phyloP scores from a whole-genome alignment of 2,113 vertebrate species.

The Grammomys surdaster region DNA sequence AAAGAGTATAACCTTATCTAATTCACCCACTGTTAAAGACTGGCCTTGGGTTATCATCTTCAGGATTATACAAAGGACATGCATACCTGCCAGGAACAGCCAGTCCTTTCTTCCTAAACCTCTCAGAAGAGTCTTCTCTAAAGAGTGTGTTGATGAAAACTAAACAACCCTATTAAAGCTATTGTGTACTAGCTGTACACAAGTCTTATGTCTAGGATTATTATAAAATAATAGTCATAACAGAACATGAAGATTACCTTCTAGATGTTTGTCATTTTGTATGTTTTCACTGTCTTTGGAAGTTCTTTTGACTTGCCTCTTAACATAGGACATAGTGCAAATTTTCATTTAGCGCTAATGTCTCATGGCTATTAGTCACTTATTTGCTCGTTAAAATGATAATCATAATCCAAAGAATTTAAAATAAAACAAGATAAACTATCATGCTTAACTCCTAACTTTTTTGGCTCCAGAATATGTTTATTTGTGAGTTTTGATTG shows the following conservation, averaged over 20 bases:
- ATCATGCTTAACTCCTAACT: background rate
- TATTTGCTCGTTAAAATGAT: conserved; percentile 25
- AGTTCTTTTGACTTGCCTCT: background rate
- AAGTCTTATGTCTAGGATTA: background rate
- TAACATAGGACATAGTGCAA: background rate
- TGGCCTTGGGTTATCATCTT: background rate
- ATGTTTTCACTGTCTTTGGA: conserved; percentile 20
- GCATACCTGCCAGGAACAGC: background rate
- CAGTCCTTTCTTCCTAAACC: background rate
- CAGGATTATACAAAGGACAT: conserved; percentile 7
- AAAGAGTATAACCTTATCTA: background rate
- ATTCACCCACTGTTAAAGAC: conserved; percentile 12
- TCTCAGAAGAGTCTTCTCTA: background rate
- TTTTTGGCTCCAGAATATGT: conserved; percentile 17
- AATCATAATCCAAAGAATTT: conserved; percentile 23
- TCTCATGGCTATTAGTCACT: background rate
- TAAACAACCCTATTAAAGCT: background rate
- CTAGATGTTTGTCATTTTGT: background rate
- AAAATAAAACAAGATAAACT: conserved; percentile 25
- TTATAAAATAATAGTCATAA: conserved; percentile 35
- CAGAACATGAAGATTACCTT: background rate
- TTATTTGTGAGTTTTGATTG: conserved; percentile 60
- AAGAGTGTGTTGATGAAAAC: background rate
- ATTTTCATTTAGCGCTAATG: conserved; percentile 28
- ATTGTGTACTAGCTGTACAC: background rate